phyloP scores from a whole-genome alignment of 2,113 vertebrate species.

The Gopherus flavomarginatus region DNA sequence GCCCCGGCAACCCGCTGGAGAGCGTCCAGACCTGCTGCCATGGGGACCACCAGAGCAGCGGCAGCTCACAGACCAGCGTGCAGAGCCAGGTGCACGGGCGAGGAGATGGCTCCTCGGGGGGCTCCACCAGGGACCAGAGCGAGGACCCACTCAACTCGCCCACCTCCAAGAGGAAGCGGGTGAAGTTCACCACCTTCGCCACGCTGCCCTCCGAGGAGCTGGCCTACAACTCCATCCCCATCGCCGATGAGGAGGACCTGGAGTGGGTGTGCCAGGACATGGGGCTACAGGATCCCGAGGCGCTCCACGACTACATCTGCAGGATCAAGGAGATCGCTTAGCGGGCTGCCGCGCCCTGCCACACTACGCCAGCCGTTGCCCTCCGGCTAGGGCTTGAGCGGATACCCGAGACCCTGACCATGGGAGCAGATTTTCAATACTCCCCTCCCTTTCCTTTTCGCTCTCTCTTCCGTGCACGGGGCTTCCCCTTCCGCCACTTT shows the following conservation, averaged over 20 bases:
- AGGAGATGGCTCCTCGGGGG: slow-evolving; percentile 93
- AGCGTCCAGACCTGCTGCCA: slow-evolving; percentile 93
- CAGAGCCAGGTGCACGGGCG: slow-evolving; percentile 96
- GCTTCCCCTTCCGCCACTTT: fast-evolving
- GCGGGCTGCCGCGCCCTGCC: background rate
- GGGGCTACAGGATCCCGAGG: slow-evolving; percentile 93
- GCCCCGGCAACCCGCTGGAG: slow-evolving; percentile 88
- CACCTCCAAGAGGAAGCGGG: slow-evolving; percentile 97
- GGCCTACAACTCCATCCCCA: slow-evolving; percentile 95
- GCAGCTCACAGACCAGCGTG: slow-evolving; percentile 96
- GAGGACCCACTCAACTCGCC: slow-evolving; percentile 95
- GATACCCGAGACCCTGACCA: background rate
- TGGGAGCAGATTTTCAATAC: background rate
- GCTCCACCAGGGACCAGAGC: slow-evolving; percentile 91
- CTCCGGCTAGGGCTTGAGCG: background rate
- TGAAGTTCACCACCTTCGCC: slow-evolving; percentile 98
- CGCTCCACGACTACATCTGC: slow-evolving; percentile 95
- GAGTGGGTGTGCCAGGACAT: slow-evolving; percentile 98
- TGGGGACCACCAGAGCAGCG: slow-evolving; percentile 94
- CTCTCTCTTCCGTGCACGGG: background rate
- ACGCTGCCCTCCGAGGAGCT: slow-evolving; percentile 94
- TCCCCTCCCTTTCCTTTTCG: background rate
- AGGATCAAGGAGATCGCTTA: slow-evolving; percentile 97
- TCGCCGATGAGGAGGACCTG: slow-evolving; percentile 94
- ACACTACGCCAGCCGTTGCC: background rate